Percentiles rank a stretch among this genome's conserved stretches.
Conservation (phyloP, 2,113 vertebrate species). For the Hypocryptadius cinnamomeus region DNA sequence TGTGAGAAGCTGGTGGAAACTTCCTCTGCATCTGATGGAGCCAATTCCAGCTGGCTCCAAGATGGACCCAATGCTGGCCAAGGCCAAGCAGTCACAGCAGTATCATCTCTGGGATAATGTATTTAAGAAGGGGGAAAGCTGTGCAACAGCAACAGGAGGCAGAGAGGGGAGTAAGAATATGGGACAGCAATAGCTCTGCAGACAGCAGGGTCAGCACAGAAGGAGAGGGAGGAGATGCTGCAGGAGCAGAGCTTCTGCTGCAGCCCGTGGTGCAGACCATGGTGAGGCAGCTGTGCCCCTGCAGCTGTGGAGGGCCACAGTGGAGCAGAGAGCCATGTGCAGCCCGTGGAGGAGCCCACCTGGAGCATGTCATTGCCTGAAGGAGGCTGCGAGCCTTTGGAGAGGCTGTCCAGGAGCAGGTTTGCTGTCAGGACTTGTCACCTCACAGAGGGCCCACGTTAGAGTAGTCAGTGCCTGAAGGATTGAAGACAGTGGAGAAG, state of each 20-base stretch:
- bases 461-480: not conserved
- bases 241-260: not conserved
- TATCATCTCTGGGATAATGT: not conserved
- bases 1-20: not conserved
- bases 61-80: not conserved
- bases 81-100: not conserved
- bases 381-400: not conserved
- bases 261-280: not conserved
- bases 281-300: not conserved
- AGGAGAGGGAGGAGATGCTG: not conserved
- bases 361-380: too few relatives aligned
- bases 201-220: not conserved
- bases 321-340: not conserved
- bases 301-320: not conserved
- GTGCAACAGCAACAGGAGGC: not conserved
- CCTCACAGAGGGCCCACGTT: accelerated
- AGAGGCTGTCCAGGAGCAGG: not conserved
- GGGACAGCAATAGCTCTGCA: not conserved
- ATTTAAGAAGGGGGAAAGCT: not conserved
- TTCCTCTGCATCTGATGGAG: not conserved
- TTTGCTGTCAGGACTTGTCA: not conserved
- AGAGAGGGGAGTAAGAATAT: not conserved
- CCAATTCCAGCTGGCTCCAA: not conserved
- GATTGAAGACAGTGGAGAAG: not conserved
- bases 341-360: accelerated